Evolutionary conservation across 2,113 vertebrate species (phyloP), one percentile per base, ranked within the genome.

Genomic region (Cebidichthys violaceus): DNA sequence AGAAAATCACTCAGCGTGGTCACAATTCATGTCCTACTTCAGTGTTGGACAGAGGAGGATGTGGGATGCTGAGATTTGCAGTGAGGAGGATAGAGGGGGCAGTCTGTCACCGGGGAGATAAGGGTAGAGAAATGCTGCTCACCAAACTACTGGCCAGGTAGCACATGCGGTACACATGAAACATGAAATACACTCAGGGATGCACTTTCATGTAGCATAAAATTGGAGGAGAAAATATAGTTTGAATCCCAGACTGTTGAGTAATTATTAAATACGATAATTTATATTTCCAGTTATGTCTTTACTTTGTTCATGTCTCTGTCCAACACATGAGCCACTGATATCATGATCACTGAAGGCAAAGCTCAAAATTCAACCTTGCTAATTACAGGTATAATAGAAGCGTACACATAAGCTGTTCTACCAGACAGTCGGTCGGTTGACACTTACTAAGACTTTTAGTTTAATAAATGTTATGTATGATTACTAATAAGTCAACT

Each of bases 41-140:
- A 79, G 73, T 29, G 84, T 61, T 80, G 0, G 1, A 39, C 67
- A 52, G 73, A 47, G 27, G 77, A 65, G 62, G 70, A 78, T 76
- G 82, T 74, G 81, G 77, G 84, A 76, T 70, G 43, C 22, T 35
- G 75, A 75, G 83, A 86, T 82, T 83, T 87, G 70, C 50, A 52
- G 60, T n/a, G 67, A 69, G 55, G 50, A 52, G 45, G 79, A 70
- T 62, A 59, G 31, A 77, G 50, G 70, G 45, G 75, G 81, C 66
- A 55, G 77, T 70, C 83, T 88, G 90, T 83, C 77, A 29, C 61
- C 22, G 6, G 45, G 64, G 69, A 86, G 87, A 92, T 80, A 85
- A 87, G 83, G 85, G 79, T 61, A 76, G 69, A 18, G 13, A 61
- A 76, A 50, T 18, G 22, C 61, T 73, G 57, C 68, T 50, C 62